phyloP scores from a whole-genome alignment of 1,140 invertebrate genomes.

The Formica selysi region DNA sequence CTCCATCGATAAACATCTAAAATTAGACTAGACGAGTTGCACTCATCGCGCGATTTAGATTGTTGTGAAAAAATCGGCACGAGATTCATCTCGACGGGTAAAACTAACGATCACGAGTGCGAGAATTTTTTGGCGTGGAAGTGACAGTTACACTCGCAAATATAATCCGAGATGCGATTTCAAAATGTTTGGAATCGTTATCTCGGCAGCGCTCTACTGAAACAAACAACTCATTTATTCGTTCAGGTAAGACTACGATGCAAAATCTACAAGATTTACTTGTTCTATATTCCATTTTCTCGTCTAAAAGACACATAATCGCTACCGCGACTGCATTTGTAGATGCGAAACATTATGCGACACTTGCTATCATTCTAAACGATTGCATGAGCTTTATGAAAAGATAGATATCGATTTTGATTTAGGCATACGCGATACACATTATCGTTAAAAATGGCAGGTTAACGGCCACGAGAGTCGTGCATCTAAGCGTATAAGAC shows the following conservation, averaged over 20 bases:
- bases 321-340: conserved; percentile 41
- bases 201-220: background rate
- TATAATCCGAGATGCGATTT: background rate
- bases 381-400: too few relatives aligned
- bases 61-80: background rate
- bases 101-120: background rate
- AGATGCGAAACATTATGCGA: conserved; percentile 39
- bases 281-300: background rate
- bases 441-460: background rate
- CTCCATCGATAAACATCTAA: conserved; percentile 59
- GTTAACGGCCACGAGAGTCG: background rate
- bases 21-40: background rate
- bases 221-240: background rate
- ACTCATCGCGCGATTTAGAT: background rate
- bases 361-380: conserved; percentile 18
- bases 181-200: background rate
- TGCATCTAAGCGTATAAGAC: conserved; percentile 1
- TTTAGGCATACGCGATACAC: background rate
- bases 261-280: background rate
- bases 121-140: background rate
- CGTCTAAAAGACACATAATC: background rate
- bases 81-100: background rate
- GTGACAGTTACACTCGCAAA: background rate
- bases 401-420: too few relatives aligned
- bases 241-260: conserved; percentile 1